Evolutionary conservation across 1,140 invertebrate genomes (phyloP).

Genomic region (Drosophila sp.): DNA sequence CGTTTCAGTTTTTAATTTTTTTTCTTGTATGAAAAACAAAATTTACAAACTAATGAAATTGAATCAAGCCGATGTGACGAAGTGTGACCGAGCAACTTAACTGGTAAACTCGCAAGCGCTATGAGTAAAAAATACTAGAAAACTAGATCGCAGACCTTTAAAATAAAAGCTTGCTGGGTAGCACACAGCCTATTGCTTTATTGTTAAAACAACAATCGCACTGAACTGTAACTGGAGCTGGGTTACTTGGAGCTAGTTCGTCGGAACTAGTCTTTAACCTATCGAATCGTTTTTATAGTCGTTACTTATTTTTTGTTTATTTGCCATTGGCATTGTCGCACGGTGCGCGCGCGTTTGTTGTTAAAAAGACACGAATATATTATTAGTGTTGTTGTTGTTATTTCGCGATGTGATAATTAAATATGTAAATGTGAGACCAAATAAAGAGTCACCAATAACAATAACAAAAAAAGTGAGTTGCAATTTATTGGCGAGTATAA

Average conservation of each 20-base stretch:
- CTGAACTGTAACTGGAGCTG: too few species aligned
- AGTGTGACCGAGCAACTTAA: too few species aligned
- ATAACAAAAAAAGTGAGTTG: background rate
- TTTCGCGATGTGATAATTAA: background rate
- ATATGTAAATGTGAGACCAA: constrained; percentile 1
- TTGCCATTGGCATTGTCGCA: background rate
- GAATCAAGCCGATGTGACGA: too few species aligned
- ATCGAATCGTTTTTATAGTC: background rate
- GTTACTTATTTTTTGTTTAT: constrained; percentile 13
- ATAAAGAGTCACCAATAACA: background rate
- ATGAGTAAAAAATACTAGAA: too few species aligned
- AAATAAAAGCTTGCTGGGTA: too few species aligned
- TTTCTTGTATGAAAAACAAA: background rate
- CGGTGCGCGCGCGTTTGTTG: constrained; percentile 13
- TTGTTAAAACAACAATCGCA: too few species aligned
- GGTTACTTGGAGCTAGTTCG: too few species aligned
- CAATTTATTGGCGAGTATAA: background rate
- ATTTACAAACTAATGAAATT: constrained; percentile 3
- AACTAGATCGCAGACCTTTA: too few species aligned
- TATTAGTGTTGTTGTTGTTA: constrained; percentile 4
- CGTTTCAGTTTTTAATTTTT: background rate
- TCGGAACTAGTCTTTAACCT: too few species aligned
- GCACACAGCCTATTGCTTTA: too few species aligned
- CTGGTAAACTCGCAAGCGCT: too few species aligned
- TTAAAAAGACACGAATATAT: background rate